A percentile compares a stretch with the other conserved stretches of the same genome.
Conservation (phyloP, 1,140 invertebrate species). For the Polypedilum pembai region DNA sequence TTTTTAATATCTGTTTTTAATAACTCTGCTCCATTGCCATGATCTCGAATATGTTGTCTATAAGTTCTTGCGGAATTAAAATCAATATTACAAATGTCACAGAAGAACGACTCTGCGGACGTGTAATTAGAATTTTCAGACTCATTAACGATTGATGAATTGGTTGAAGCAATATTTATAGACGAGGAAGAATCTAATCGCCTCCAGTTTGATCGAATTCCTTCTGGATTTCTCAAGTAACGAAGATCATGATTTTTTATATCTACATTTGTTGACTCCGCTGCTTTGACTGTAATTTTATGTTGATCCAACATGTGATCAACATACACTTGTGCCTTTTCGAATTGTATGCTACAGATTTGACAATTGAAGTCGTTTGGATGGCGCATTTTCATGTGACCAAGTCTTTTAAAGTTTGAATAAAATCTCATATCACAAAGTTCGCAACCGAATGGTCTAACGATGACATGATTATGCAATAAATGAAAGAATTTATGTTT, state of each 20-base stretch:
- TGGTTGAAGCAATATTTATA: not conserved
- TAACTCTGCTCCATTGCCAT: not conserved
- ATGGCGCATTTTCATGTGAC: not conserved
- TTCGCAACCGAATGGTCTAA: not conserved
- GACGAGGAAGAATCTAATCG: not conserved
- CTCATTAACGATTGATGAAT: not conserved
- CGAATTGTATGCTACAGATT: not conserved
- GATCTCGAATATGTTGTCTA: not conserved
- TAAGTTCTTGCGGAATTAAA: not conserved
- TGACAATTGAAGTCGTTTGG: not conserved
- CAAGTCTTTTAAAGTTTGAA: not conserved
- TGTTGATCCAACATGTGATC: not conserved
- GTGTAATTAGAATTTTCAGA: not conserved
- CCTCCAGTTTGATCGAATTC: not conserved
- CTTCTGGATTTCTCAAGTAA: not conserved
- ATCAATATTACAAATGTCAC: not conserved
- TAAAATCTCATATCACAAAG: not conserved
- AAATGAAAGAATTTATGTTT: not conserved
- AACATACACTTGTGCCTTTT: not conserved
- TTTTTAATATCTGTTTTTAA: not conserved
- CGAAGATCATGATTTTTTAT: not conserved
- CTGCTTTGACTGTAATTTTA: not conserved
- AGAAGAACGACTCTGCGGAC: not conserved
- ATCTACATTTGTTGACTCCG: not conserved
- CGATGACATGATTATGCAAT: not conserved